Base-by-base conservation (phyloP, 2,888 invertebrate species). In the Trissoscelio sp. region DNA sequence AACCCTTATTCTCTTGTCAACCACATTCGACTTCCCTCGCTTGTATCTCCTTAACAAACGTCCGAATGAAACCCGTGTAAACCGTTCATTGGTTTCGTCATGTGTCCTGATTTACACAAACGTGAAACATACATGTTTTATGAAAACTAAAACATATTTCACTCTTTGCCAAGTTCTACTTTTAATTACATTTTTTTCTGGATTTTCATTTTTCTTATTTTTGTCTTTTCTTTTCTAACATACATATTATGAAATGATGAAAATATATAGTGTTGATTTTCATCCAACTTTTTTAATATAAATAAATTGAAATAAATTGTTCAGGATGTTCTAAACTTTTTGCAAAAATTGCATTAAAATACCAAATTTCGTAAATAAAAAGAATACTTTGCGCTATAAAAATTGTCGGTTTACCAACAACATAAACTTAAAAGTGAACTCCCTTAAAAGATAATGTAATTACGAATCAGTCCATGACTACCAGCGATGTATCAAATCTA, bases 401-500 rank as follows among this genome's bases (percentile, higher is more conserved):
- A n/a, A n/a, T n/a, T n/a, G n/a, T n/a, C n/a, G n/a, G n/a, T n/a
- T n/a, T n/a, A n/a, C n/a, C n/a, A n/a, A n/a, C n/a, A n/a, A n/a
- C n/a, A n/a, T n/a, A n/a, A n/a, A n/a, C n/a, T n/a, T n/a, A n/a
- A n/a, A n/a, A n/a, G n/a, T n/a, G n/a, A n/a, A n/a, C 39, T 39
- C n/a, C 39, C 6, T 34, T 34, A 2, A 6, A 12, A 39, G 39
- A 39, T 6, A 39, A 55, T 55, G 24, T 24, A 55, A 69, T 69
- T 69, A 7, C 31, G 11, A 55, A 55, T 69, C 55, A 53, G 42
- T 55, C 22, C 44, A 24, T 16, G 44, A 44, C 28, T 24, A 42
- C 44, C 14, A n/a, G n/a, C 46, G 46, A 72, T 60, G 39, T 51
- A 60, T 72, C 72, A 60, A 39, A 60, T 42, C 39, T 58, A 34